Percentiles rank a stretch among this genome's conserved stretches.
phyloP scores from a whole-genome alignment of 2,113 vertebrate genomes.

The Urocitellus parryii region DNA sequence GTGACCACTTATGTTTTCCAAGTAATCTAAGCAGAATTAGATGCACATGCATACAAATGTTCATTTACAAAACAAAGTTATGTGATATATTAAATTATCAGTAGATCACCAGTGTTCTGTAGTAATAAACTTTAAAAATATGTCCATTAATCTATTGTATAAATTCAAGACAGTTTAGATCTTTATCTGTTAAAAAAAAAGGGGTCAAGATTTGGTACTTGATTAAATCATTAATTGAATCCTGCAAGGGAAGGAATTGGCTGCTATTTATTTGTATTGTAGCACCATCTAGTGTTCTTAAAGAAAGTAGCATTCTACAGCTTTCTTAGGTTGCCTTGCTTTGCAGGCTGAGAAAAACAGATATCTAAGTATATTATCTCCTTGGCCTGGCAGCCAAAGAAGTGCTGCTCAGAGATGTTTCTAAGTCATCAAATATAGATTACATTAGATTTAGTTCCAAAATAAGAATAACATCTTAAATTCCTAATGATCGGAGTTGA shows the following conservation, averaged over 20 bases:
- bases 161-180: conserved; percentile 15
- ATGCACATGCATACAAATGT: neutral
- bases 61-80: neutral
- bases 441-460: neutral
- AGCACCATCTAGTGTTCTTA: conserved; percentile 86
- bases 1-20: neutral
- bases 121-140: conserved; percentile 18
- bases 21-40: conserved; percentile 52
- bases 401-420: conserved; percentile 5
- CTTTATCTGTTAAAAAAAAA: neutral
- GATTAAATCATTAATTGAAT: conserved; percentile 9
- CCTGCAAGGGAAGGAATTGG: neutral
- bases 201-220: neutral
- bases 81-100: neutral
- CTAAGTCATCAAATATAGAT: conserved; percentile 28
- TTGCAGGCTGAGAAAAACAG: neutral
- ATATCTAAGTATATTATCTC: neutral
- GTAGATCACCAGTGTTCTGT: conserved; percentile 4
- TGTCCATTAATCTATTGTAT: neutral
- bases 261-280: conserved; percentile 68
- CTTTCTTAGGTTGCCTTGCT: neutral
- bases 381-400: neutral
- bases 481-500: conserved; percentile 2
- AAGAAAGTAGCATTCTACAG: neutral
- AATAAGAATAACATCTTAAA: conserved; percentile 36